A percentile compares a stretch with the other conserved stretches of the same genome.
Conservation (phyloP, 2,113 vertebrate genomes). For the Takifugu bimaculatus region DNA sequence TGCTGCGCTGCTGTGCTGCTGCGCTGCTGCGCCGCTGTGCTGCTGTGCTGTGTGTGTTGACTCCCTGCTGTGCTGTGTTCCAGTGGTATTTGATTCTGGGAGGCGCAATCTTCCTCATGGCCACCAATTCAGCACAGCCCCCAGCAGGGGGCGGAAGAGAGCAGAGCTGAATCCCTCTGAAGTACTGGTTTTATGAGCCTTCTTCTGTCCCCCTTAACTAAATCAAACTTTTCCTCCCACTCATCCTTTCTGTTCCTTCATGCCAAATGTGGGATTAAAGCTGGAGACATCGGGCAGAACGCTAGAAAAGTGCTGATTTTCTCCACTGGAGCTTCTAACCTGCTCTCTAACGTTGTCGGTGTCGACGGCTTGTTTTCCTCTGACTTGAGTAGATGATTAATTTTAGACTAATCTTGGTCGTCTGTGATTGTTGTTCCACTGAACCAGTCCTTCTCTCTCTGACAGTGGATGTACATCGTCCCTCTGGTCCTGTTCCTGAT, state of each 20-base stretch:
- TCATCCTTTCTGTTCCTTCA: not conserved
- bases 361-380: no score
- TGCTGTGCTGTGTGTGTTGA: conserved; percentile 48
- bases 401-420: no score
- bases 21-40: conserved; percentile 2
- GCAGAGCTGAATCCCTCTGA: conserved; percentile 85
- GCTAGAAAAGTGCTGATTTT: no score
- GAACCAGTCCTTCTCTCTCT: not conserved
- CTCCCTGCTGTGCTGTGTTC: conserved; percentile 74
- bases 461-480: conserved; percentile 95
- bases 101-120: conserved; percentile 90
- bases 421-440: no score
- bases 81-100: conserved; percentile 96
- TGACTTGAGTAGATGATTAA: no score
- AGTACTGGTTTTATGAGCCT: conserved; percentile 72
- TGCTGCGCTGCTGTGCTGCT: conserved; percentile 5
- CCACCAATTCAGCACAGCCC: conserved; percentile 79
- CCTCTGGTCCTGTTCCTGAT: conserved; percentile 91
- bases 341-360: no score
- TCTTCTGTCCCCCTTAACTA: conserved; percentile 25
- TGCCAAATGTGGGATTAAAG: no score
- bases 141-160: conserved; percentile 79
- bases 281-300: no score
- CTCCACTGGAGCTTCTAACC: no score
- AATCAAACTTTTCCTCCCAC: conserved; percentile 5